Evolutionary conservation across 1,140 invertebrate genomes (phyloP), one percentile per base, ranked within the genome.

Genomic region (Brachystomella parvula): DNA sequence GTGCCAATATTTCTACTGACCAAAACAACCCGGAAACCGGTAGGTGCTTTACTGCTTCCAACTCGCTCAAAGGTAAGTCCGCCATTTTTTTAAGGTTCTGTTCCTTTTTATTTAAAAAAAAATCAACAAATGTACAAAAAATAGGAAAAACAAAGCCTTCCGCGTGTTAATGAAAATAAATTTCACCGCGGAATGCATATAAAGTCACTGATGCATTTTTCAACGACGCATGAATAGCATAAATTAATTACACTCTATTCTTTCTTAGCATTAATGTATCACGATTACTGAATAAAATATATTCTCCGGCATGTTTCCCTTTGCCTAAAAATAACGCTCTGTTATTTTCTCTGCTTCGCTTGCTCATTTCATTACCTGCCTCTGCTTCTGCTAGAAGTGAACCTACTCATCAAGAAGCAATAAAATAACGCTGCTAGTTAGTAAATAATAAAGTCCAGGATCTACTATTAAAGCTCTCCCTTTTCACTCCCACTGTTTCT

Each of bases 11-110:
- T 1, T 31, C 61, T 44, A 28, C 35, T 61, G 68, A 72, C 35
- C 64, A 70, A 66, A 64, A 24, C 32, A 58, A 35, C 63, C 47
- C 61, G 64, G 32, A 39, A 49, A 69, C 65, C 64, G 64, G 69
- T 44, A 66, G 71, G 66, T 72, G 71, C 71, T 72, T 70, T 65
- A 68, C 56, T 44, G 68, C 66, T 47, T 39, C 30, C 60, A 31
- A 32, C 9, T 3, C 29, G 3, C 26, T 35, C 12, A 60, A 60
- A 60, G 58, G 58, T 60, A 60, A 26, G 9, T 47, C n/a, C n/a
- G n/a, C n/a, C n/a, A n/a, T n/a, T n/a, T n/a, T n/a, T n/a, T n/a
- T n/a, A n/a, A n/a, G n/a, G n/a, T n/a, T n/a, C n/a, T n/a, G n/a
- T n/a, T n/a, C n/a, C n/a, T n/a, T n/a, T n/a, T n/a, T n/a, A n/a